A percentile compares a stretch with the other conserved stretches of the same genome.
Conservation (phyloP, 2,113 vertebrate species). For the Leptobrachium ailaonicum region DNA sequence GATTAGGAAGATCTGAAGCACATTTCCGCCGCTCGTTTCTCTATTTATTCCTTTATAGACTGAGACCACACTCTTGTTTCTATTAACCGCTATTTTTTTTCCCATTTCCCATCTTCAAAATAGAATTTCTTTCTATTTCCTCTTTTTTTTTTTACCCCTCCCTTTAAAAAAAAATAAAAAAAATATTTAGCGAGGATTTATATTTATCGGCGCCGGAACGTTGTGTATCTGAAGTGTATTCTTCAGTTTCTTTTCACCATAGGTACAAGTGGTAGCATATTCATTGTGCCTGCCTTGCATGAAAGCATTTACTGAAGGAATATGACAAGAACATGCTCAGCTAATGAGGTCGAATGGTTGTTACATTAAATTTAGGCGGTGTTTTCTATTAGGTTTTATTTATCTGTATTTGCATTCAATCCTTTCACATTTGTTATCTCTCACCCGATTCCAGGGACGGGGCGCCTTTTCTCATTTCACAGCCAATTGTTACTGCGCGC, state of each 20-base stretch:
- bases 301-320: constrained; percentile 87
- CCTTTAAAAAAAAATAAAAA: too few relatives aligned
- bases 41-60: constrained; percentile 63
- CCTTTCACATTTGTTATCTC: constrained; percentile 88
- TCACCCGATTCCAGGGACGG: constrained; percentile 83
- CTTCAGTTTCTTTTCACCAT: constrained; percentile 80
- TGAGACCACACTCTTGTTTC: constrained; percentile 61
- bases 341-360: constrained; percentile 90
- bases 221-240: constrained; percentile 71
- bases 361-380: constrained; percentile 87
- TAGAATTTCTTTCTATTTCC: constrained; percentile 58
- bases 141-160: too few relatives aligned
- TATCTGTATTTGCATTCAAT: constrained; percentile 89
- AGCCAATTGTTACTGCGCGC: constrained; percentile 85
- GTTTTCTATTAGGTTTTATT: constrained; percentile 91
- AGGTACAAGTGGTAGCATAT: constrained; percentile 82
- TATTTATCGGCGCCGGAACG: constrained; percentile 75
- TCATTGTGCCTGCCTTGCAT: constrained; percentile 84
- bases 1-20: constrained; percentile 38
- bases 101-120: constrained; percentile 59
- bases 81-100: constrained; percentile 59
- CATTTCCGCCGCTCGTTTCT: constrained; percentile 50
- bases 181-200: constrained; percentile 74
- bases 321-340: constrained; percentile 89
- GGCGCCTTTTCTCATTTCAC: constrained; percentile 87